These are phyloP conservation scores for Cloeon dipterum DNA, from an alignment of 2,888 invertebrate species.

Conservation along the genomic window DNA sequence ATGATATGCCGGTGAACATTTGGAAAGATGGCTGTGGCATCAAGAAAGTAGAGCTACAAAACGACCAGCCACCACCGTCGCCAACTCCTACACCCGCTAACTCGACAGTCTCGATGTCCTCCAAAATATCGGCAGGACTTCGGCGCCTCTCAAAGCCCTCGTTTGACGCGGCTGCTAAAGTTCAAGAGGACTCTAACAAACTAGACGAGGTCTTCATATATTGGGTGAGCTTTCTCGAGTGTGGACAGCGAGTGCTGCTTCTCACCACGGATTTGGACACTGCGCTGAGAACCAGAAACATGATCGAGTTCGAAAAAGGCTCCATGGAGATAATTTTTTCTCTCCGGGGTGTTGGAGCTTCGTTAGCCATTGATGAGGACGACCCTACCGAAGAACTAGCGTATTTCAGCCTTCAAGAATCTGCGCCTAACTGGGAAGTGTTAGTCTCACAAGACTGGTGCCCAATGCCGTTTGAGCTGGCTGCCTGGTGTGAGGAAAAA, in stretches of 20 bases:
- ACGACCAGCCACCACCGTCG: constrained; percentile 31
- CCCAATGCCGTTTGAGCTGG: constrained; percentile 46
- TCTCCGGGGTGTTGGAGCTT: constrained; percentile 39
- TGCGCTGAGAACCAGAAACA: constrained; percentile 31
- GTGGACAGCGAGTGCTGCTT: constrained; percentile 45
- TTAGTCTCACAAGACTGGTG: constrained; percentile 62
- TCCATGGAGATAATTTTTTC: constrained; percentile 43
- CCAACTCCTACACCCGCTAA: constrained; percentile 16
- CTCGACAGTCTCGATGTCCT: constrained; percentile 11
- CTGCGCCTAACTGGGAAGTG: constrained; percentile 59
- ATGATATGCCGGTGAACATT: constrained; percentile 48
- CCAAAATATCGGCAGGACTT: constrained; percentile 28
- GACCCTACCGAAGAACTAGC: constrained; percentile 30
- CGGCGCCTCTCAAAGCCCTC: constrained; percentile 20
- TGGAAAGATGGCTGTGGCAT: constrained; percentile 34
- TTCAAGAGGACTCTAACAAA: constrained; percentile 35
- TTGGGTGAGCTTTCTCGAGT: constrained; percentile 59
- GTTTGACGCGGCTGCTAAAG: constrained; percentile 15
- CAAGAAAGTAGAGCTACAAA: constrained; percentile 47
- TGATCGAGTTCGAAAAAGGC: constrained; percentile 40
- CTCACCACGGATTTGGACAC: constrained; percentile 54
- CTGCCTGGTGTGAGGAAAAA: constrained; percentile 63
- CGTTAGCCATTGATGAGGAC: constrained; percentile 14
- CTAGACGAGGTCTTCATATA: constrained; percentile 34
- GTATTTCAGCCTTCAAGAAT: constrained; percentile 38